A percentile compares a stretch with the other conserved stretches of the same genome.
phyloP scores from a whole-genome alignment of 2,797 vertebrate genomes.

The Cirrhinus mrigala region DNA sequence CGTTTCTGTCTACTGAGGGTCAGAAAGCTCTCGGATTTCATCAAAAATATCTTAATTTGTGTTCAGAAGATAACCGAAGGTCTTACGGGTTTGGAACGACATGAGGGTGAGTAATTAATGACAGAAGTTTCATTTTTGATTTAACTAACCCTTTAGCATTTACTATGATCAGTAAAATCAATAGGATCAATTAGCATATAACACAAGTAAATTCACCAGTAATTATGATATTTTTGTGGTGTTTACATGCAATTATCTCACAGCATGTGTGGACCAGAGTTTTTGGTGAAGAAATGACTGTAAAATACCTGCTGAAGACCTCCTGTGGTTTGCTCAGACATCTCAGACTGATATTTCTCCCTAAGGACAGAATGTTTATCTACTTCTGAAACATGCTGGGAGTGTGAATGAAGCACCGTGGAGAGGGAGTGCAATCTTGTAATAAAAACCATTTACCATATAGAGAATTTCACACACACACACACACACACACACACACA shows the following conservation, averaged over 20 bases:
- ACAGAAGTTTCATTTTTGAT: no score
- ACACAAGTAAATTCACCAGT: background rate
- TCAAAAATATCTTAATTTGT: no score
- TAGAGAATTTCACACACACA: constrained; percentile 33
- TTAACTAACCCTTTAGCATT: no score
- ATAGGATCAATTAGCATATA: background rate
- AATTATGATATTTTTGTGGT: background rate
- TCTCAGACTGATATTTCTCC: constrained; percentile 17
- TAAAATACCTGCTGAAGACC: constrained; percentile 28
- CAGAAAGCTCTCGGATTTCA: no score
- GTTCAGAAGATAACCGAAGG: no score
- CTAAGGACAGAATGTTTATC: constrained; percentile 29
- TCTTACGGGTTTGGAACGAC: no score
- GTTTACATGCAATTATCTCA: background rate
- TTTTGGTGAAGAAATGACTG: background rate
- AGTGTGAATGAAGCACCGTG: constrained; percentile 48
- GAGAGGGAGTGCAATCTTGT: constrained; percentile 41
- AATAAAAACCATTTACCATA: constrained; percentile 53
- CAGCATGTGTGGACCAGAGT: background rate
- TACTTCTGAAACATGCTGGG: constrained; percentile 32
- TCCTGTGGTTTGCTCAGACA: background rate
- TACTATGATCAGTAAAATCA: background rate
- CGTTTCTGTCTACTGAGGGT: no score
- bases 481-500: no score
- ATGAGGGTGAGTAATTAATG: no score